Evolutionary conservation across 2,888 invertebrate genomes (phyloP).

Genomic region (Eumerus sabulonum): DNA sequence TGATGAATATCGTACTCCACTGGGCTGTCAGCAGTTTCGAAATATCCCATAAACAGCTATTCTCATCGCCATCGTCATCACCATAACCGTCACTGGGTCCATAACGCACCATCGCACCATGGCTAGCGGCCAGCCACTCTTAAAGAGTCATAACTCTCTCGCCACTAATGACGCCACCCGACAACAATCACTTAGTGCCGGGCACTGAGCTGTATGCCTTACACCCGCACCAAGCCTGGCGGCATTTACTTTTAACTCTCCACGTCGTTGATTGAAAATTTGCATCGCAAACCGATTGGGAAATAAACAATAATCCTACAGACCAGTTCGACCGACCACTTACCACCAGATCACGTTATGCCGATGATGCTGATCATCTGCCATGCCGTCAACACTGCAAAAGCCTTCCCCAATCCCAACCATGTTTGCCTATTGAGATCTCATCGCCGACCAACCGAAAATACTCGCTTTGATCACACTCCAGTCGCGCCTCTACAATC

Average conservation of each 20-base stretch:
- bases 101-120: neutral
- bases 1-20: slow-evolving; percentile 51
- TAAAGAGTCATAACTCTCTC: slow-evolving; percentile 57
- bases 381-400: slow-evolving; percentile 23
- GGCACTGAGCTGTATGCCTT: slow-evolving; percentile 51
- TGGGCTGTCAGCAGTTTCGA: slow-evolving; percentile 56
- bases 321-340: slow-evolving; percentile 18
- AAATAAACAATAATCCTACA: slow-evolving; percentile 62
- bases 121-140: slow-evolving; percentile 28
- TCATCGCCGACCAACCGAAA: slow-evolving; percentile 53
- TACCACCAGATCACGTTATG: slow-evolving; percentile 17
- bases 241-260: slow-evolving; percentile 54
- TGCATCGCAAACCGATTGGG: slow-evolving; percentile 58
- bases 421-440: slow-evolving; percentile 53
- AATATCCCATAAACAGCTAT: slow-evolving; percentile 51
- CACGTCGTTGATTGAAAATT: slow-evolving; percentile 63
- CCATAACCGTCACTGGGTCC: neutral
- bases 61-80: slow-evolving; percentile 12
- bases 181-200: slow-evolving; percentile 64
- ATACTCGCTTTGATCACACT: slow-evolving; percentile 55
- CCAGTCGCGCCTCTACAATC: neutral
- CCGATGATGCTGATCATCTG: slow-evolving; percentile 60
- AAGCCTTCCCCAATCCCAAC: slow-evolving; percentile 58
- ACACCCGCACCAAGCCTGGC: slow-evolving; percentile 42
- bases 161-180: slow-evolving; percentile 57